These are phyloP conservation scores for Aurelia aurita DNA, from an alignment of 30 jellyfish, hydroid and myxozoan species.

Conservation along the genomic window DNA sequence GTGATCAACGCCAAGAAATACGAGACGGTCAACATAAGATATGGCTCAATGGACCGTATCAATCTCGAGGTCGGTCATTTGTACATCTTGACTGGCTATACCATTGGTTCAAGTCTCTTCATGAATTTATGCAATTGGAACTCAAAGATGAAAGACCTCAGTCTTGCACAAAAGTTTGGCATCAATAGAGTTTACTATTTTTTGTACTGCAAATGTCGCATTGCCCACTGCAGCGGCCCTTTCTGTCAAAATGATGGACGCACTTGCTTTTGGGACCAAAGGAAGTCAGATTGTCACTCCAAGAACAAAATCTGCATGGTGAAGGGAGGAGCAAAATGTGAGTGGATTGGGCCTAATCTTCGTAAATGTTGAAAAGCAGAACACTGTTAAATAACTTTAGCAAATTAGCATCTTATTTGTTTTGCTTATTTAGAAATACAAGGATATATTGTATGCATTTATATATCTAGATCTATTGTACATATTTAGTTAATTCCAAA, in stretches of 20 bases:
- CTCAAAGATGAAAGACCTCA: conserved; percentile 58
- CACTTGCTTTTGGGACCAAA: neutral
- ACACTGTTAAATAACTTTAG: too few species aligned
- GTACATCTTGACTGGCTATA: conserved; percentile 53
- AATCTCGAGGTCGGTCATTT: conserved; percentile 42
- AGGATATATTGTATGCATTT: too few species aligned
- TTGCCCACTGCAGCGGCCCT: conserved; percentile 24
- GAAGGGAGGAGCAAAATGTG: conserved; percentile 19
- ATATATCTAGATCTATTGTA: too few species aligned
- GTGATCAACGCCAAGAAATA: conserved; percentile 10
- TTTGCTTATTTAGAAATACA: too few species aligned
- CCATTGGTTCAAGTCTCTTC: conserved; percentile 10
- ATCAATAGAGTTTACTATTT: conserved; percentile 23
- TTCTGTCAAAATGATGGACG: neutral
- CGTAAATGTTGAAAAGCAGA: too few species aligned
- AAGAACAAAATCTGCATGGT: conserved; percentile 50
- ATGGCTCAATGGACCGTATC: conserved; percentile 34
- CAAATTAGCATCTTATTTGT: too few species aligned
- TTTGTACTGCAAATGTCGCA: conserved; percentile 43
- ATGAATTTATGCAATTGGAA: conserved; percentile 63
- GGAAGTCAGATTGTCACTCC: neutral
- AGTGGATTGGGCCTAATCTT: conserved; percentile 20
- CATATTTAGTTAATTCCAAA: too few species aligned
- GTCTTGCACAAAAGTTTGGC: conserved; percentile 47
- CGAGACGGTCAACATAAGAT: conserved; percentile 21